These are phyloP conservation scores for Gobionotothen gibberifrons DNA, from an alignment of 2,797 vertebrate species.

Conservation along the genomic window DNA sequence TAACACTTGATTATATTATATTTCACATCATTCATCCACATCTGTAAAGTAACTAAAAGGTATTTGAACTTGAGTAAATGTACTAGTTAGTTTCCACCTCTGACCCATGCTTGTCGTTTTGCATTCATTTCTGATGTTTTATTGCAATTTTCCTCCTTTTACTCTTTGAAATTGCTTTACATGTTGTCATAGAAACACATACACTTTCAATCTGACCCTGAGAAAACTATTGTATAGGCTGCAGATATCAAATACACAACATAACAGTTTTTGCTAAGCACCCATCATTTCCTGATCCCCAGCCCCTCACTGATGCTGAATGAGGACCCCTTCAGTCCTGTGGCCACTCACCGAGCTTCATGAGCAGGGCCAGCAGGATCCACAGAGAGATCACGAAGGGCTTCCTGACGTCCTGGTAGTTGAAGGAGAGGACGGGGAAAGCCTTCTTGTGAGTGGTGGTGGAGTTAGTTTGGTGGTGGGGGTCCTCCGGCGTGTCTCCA, in stretches of 20 bases:
- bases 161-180: neutral
- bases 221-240: neutral
- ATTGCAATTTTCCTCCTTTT: neutral
- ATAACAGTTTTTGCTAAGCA: neutral
- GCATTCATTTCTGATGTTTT: neutral
- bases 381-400: conserved; percentile 95
- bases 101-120: neutral
- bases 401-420: conserved; percentile 84
- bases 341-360: conserved; percentile 92
- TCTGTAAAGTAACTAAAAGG: too few relatives aligned
- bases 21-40: too few relatives aligned
- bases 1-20: too few relatives aligned
- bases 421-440: conserved; percentile 90
- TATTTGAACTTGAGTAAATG: too few relatives aligned
- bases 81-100: too few relatives aligned
- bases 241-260: too few relatives aligned
- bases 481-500: neutral
- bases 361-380: conserved; percentile 95
- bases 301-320: neutral
- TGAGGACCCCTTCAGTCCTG: neutral
- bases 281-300: neutral
- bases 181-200: neutral
- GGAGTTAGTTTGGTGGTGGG: conserved; percentile 12
- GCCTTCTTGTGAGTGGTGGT: conserved; percentile 65
- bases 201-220: neutral